Percentiles rank a stretch among this genome's conserved stretches.
These are phyloP conservation scores for Sisor rabdophorus DNA, from an alignment of 2,113 vertebrate species.

Conservation along the genomic window DNA sequence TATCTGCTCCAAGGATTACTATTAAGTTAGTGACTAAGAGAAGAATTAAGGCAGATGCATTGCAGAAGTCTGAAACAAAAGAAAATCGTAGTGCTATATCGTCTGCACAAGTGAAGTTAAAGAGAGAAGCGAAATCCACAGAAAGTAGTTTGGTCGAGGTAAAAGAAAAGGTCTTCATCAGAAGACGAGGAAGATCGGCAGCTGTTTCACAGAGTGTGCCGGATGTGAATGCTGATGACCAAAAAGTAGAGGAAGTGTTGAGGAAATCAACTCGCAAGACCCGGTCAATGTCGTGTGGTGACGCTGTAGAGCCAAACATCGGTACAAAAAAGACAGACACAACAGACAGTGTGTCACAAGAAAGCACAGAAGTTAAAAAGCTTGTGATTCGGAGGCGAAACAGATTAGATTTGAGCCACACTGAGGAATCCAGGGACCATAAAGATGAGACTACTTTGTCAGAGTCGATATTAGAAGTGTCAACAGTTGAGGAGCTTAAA, in stretches of 20 bases:
- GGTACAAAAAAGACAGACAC: conserved; percentile 56
- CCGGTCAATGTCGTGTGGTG: conserved; percentile 47
- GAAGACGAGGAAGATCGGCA: conserved; percentile 67
- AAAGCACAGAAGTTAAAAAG: conserved; percentile 53
- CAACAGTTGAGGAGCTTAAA: conserved; percentile 50
- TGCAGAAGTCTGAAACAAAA: conserved; percentile 67
- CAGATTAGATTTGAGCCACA: conserved; percentile 44
- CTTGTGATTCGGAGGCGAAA: conserved; percentile 59
- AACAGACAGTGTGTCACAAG: conserved; percentile 46
- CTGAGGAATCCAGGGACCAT: conserved; percentile 51
- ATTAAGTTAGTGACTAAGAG: conserved; percentile 74
- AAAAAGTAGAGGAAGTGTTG: conserved; percentile 55
- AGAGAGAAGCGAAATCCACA: conserved; percentile 57
- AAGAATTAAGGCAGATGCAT: conserved; percentile 60
- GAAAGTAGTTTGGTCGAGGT: conserved; percentile 54
- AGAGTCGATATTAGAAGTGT: conserved; percentile 57
- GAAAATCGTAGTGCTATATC: conserved; percentile 71
- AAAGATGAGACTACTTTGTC: conserved; percentile 43
- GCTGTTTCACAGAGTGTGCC: conserved; percentile 47
- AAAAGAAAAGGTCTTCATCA: conserved; percentile 49
- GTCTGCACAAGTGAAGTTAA: conserved; percentile 76
- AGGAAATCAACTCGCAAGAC: conserved; percentile 43
- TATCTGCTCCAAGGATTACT: conserved; percentile 68
- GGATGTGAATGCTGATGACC: conserved; percentile 60
- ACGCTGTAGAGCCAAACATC: conserved; percentile 54